Evolutionary conservation across 1,140 invertebrate genomes (phyloP).

Genomic region (Bombus pyrosoma): DNA sequence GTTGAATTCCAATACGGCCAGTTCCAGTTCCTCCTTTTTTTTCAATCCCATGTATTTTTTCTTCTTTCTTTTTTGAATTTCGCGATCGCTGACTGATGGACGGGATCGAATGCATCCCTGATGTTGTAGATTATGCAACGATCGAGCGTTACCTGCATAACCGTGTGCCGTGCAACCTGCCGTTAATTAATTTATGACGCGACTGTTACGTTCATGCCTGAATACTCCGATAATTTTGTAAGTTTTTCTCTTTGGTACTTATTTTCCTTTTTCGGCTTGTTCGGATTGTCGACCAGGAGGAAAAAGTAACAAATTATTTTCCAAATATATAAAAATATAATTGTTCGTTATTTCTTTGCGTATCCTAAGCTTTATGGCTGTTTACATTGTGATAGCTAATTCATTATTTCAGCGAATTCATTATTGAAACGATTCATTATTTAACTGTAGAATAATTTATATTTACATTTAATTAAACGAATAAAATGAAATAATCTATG

Average conservation of each 20-base stretch:
- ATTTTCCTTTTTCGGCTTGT: background rate
- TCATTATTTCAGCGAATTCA: no score
- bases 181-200: conserved; percentile 8
- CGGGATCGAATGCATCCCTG: background rate
- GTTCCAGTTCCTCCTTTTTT: background rate
- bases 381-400: no score
- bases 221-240: conserved; percentile 2
- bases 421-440: no score
- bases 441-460: no score
- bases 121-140: conserved; percentile 13
- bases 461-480: no score
- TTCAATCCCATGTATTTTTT: background rate
- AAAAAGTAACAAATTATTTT: background rate
- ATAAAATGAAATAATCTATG: no score
- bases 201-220: background rate
- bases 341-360: no score
- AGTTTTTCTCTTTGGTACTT: background rate
- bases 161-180: background rate
- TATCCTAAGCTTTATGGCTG: no score
- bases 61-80: background rate
- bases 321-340: no score
- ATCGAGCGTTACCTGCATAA: no score
- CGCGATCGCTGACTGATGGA: conserved; percentile 8
- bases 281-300: background rate
- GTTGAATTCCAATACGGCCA: conserved; percentile 24